A percentile compares a stretch with the other conserved stretches of the same genome.
These are phyloP conservation scores for Fulica atra DNA, from an alignment of 2,113 vertebrate genomes.

Conservation along the genomic window DNA sequence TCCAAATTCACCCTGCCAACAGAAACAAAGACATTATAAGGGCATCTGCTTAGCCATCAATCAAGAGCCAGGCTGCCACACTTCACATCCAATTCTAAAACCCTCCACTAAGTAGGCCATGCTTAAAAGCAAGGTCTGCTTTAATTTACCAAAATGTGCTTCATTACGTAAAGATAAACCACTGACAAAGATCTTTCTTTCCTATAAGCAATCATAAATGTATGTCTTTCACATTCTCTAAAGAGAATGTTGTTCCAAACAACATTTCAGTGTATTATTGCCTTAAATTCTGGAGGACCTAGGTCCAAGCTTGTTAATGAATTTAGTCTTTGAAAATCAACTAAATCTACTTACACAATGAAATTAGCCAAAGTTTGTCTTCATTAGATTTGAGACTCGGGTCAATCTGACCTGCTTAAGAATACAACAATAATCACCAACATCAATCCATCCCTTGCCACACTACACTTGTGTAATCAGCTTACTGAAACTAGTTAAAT, in stretches of 20 bases:
- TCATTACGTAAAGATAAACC: not conserved
- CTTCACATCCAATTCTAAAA: not conserved
- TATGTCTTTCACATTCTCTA: not conserved
- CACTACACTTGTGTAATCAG: not conserved
- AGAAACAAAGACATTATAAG: not conserved
- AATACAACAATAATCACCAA: not conserved
- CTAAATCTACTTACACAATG: not conserved
- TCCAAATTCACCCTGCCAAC: not conserved
- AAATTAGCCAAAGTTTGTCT: slow-evolving; percentile 33
- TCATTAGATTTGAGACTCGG: not conserved
- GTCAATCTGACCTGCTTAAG: not conserved
- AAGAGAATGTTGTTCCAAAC: too few relatives aligned
- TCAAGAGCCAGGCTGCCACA: not conserved
- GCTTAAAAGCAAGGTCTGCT: not conserved
- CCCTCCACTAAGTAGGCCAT: not conserved
- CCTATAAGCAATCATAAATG: not conserved
- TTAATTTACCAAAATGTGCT: not conserved
- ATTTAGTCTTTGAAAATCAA: slow-evolving; percentile 26
- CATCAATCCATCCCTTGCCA: slow-evolving; percentile 11
- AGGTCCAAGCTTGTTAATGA: not conserved
- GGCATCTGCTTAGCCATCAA: not conserved
- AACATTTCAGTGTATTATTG: not conserved
- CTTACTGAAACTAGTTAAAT: slow-evolving; percentile 41
- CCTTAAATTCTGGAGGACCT: not conserved
- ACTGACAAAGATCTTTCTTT: not conserved